Percentiles rank a stretch among this genome's conserved stretches.
These are phyloP conservation scores for Eupithecia subfuscata DNA, from an alignment of 2,888 invertebrate species.

Conservation along the genomic window DNA sequence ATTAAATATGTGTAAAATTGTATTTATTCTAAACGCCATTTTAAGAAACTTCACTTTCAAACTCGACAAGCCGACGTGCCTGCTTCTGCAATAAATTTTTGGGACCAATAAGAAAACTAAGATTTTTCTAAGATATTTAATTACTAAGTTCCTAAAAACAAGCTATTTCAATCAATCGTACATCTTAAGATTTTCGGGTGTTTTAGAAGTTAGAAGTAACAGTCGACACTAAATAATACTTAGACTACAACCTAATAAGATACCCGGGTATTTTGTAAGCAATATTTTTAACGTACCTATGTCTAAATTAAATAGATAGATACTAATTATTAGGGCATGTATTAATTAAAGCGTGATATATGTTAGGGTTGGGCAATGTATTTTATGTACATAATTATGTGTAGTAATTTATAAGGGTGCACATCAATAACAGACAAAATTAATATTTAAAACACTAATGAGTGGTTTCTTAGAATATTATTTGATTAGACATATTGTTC, in stretches of 20 bases:
- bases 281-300: conserved; percentile 29
- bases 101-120: conserved; percentile 31
- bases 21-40: not conserved
- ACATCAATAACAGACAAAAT: conserved; percentile 1
- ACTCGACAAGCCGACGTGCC: conserved; percentile 17
- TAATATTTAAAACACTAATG: not conserved
- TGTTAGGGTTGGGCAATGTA: conserved; percentile 39
- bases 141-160: conserved; percentile 67
- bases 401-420: conserved; percentile 27
- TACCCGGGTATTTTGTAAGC: conserved; percentile 9
- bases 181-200: conserved; percentile 36
- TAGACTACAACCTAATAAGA: conserved; percentile 8
- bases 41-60: conserved; percentile 6
- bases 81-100: conserved; percentile 20
- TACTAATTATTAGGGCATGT: conserved; percentile 28
- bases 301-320: conserved; percentile 33
- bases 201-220: conserved; percentile 14
- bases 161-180: conserved; percentile 50
- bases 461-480: conserved; percentile 11
- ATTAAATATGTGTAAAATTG: conserved; percentile 23
- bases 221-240: not conserved
- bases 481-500: conserved; percentile 4
- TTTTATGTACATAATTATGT: conserved; percentile 43
- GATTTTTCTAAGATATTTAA: conserved; percentile 62
- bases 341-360: conserved; percentile 43